phyloP scores from a whole-genome alignment of 2,888 invertebrate species.

The Aporophyla nigra region DNA sequence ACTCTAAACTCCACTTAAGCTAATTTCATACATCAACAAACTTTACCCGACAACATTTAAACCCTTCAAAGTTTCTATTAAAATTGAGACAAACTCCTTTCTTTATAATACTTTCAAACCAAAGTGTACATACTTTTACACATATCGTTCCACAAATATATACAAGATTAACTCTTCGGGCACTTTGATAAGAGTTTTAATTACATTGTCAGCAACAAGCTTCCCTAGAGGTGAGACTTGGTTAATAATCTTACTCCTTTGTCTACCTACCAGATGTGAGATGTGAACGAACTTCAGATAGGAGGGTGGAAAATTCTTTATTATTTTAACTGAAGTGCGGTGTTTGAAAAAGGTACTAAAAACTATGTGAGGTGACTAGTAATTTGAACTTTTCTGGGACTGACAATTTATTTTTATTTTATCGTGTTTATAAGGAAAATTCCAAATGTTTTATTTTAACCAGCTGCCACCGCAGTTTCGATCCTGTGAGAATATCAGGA shows the following conservation, averaged over 20 bases:
- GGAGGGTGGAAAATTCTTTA: slow-evolving; percentile 30
- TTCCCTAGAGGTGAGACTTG: slow-evolving; percentile 25
- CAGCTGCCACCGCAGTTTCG: too few species aligned
- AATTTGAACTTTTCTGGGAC: neutral
- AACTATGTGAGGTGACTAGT: slow-evolving; percentile 3
- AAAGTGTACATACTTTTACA: neutral
- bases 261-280: slow-evolving; percentile 30
- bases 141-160: neutral
- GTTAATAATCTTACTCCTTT: slow-evolving; percentile 33
- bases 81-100: slow-evolving; percentile 15
- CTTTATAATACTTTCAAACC: slow-evolving; percentile 4
- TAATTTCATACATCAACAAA: slow-evolving; percentile 5
- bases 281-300: slow-evolving; percentile 39
- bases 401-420: neutral
- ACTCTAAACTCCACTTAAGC: neutral
- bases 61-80: slow-evolving; percentile 5
- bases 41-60: neutral
- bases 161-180: slow-evolving; percentile 4
- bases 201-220: slow-evolving; percentile 41
- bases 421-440: neutral
- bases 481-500: too few species aligned
- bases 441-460: neutral
- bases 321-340: slow-evolving; percentile 39
- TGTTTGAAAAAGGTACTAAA: neutral
- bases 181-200: slow-evolving; percentile 37